Evolutionary conservation across 2,113 vertebrate species (phyloP), one percentile per base, ranked within the genome.

Genomic region (Psettodes erumei): DNA sequence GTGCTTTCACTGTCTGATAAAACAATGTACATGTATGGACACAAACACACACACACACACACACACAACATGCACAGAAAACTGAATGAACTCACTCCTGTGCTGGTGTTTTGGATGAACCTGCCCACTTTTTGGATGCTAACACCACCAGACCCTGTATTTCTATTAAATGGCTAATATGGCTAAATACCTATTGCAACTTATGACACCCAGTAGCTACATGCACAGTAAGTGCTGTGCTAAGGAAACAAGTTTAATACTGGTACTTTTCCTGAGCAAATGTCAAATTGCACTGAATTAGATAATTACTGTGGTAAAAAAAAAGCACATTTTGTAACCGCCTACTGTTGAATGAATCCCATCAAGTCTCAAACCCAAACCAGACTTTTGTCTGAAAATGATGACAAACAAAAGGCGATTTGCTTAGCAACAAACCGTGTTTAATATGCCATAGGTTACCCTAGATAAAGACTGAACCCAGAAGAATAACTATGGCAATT

Each of bases 21-120:
- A n/a, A n/a, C 42, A 43, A 43, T 15, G 16, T 18, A 18, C 42
- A 43, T 18, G 30, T 15, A 55, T 8, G 3, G 4, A 35, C 19
- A 33, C 11, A 58, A n/a, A 21, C 30, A 6, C 42, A 43, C 5
- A 43, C 43, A 45, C 43, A 45, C 43, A 42, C 7, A 42, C 40
- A 48, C 40, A 43, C 21, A 40, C 15, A 23, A 63, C 51, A 63
- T 16, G 33, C n/a, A 48, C 18, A 19, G 6, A 45, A 16, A 25
- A 19, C 16, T 78, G 48, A 69, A 71, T 62, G 27, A 23, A 53
- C 5, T 38, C 51, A 32, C 58, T 47, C 32, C 37, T 62, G 32
- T 50, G 5, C 30, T 21, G 33, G 2, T 78, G 45, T 16, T 61
- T 51, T 21, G 59, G 43, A 64, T 53, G 28, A 62, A 21, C 7